Evolutionary conservation across 2,888 invertebrate species (phyloP), one percentile per base, ranked within the genome.

Genomic region (Chironomus riparius): DNA sequence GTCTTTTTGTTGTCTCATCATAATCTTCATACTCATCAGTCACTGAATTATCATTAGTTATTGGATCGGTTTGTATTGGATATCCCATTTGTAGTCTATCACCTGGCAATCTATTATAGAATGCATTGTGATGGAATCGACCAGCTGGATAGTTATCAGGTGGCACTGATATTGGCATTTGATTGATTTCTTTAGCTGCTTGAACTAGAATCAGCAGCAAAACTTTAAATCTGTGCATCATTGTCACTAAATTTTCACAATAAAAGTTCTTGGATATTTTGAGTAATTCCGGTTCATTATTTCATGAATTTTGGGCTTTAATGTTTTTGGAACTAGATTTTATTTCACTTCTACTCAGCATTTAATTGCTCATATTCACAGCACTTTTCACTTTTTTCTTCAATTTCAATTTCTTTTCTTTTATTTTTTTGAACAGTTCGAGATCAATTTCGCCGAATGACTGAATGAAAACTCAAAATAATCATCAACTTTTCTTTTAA

Each of bases 381-480:
- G n/a, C 28, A 28, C 28, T 28, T 28, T 28, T 28, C 28, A 28
- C 28, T 28, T 28, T 28, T 28, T 28, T 28, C 22, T 24, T 24
- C 3, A 24, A n/a, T n/a, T n/a, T n/a, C n/a, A n/a, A n/a, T n/a
- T n/a, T n/a, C n/a, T n/a, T n/a, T n/a, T n/a, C n/a, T n/a, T n/a
- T 28, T 3, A 38, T 47, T 28, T 15, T 65, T 21, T 47, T 47
- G n/a, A 74, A 74, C 74, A 38, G 18, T 18, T 68, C 74, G 65
- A 47, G 74, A 48, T 74, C 15, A 74, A 74, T 74, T 74, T 74
- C 74, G 48, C 21, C 48, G 13, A 24, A 18, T 10, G 74, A 74
- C 74, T 74, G 74, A 65, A 65, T 65, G 18, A 28, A 61, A 61
- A 61, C 18, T 18, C 22, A 48, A 74, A 68, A 65, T 38, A 13